phyloP scores from a whole-genome alignment of 2,888 invertebrate genomes.

The Coleophora flavipennella region DNA sequence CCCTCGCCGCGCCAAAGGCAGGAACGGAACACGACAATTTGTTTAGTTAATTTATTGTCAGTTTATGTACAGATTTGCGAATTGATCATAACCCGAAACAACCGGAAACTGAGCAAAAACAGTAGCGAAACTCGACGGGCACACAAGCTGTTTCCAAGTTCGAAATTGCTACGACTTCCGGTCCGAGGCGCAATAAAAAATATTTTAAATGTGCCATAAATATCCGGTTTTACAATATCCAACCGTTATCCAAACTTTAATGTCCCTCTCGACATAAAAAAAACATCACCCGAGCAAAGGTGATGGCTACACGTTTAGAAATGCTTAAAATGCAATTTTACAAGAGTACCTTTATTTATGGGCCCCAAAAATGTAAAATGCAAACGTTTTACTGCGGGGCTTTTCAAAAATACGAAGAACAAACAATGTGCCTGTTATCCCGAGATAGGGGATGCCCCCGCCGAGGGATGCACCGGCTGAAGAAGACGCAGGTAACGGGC shows the following conservation, averaged over 20 bases:
- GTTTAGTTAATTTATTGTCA: conserved; percentile 52
- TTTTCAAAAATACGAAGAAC: conserved; percentile 66
- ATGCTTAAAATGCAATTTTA: conserved; percentile 72
- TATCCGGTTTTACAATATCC: conserved; percentile 38
- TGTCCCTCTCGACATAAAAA: conserved; percentile 31
- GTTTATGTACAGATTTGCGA: conserved; percentile 36
- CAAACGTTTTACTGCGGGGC: conserved; percentile 68
- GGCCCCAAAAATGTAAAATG: conserved; percentile 67
- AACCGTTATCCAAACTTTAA: conserved; percentile 42
- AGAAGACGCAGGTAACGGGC: conserved; percentile 30
- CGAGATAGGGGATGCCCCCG: conserved; percentile 56
- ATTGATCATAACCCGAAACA: conserved; percentile 19
- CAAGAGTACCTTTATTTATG: conserved; percentile 63
- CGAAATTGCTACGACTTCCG: conserved; percentile 4
- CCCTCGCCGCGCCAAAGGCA: conserved; percentile 34
- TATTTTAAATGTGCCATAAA: conserved; percentile 32
- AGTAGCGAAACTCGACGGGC: conserved; percentile 1
- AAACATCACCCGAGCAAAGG: conserved; percentile 42
- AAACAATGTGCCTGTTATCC: conserved; percentile 62
- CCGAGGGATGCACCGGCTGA: conserved; percentile 35
- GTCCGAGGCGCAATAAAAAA: conserved; percentile 2
- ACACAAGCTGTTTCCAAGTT: not conserved
- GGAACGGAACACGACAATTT: conserved; percentile 49
- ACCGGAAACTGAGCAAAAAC: conserved; percentile 16
- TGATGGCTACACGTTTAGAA: conserved; percentile 54